phyloP scores from a whole-genome alignment of 2,797 vertebrate species.

The Halcyon leucocephala region DNA sequence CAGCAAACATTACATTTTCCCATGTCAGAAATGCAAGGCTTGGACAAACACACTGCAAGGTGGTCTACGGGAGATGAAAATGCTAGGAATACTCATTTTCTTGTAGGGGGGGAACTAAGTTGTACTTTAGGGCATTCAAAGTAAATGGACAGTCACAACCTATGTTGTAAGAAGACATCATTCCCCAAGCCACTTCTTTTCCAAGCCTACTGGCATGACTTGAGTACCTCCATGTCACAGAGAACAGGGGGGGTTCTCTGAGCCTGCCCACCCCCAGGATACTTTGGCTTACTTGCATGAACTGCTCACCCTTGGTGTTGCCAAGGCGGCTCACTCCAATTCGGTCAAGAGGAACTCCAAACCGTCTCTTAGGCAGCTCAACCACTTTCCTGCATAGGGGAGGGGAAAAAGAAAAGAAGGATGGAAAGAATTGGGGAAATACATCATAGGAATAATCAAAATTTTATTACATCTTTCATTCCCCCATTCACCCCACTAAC shows the following conservation, averaged over 20 bases:
- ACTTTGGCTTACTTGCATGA: constrained; percentile 53
- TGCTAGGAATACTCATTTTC: background rate
- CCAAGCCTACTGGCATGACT: background rate
- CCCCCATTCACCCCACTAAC: background rate
- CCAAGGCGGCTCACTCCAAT: constrained; percentile 86
- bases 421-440: background rate
- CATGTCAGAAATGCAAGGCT: background rate
- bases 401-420: background rate
- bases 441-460: background rate
- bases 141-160: background rate
- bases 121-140: background rate
- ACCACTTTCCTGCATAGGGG: constrained; percentile 77
- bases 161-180: background rate
- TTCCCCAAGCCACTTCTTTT: background rate
- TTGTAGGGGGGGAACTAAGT: background rate
- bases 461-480: background rate
- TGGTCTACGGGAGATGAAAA: background rate
- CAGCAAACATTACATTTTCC: background rate
- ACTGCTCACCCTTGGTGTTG: constrained; percentile 83
- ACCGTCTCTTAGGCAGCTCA: constrained; percentile 81
- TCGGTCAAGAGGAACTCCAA: constrained; percentile 86
- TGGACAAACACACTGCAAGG: background rate
- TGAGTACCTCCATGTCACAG: background rate
- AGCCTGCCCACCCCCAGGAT: background rate
- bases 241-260: background rate